Base-by-base conservation (phyloP, 2,888 invertebrate species). In the Luperina nickerlii region DNA sequence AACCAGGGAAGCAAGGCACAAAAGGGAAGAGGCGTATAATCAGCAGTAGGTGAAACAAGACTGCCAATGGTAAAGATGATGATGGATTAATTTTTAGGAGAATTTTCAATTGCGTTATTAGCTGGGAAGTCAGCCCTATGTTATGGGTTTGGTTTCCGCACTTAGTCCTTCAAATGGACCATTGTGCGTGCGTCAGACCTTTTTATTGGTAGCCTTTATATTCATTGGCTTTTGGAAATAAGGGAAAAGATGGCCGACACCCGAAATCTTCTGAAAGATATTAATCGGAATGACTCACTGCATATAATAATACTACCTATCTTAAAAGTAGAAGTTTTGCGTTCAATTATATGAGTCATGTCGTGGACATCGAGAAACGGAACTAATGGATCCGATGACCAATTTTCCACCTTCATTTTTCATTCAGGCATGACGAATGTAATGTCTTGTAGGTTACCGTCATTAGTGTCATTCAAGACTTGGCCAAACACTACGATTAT, bases 341-440 rank as follows among this genome's bases (percentile, higher is more conserved):
- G 3, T 71, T 45, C 27, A 38, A 27, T 68, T 11, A 27, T 18
- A 81, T 83, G 86, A 74, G 4, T 83, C 86, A 85, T 57, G 4
- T 54, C 65, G 9, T 60, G n/a, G 57, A 68, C 45, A n/a, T 74
- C 27, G 62, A 57, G 63, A 85, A 76, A 69, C 75, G 65, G 69
- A 85, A 81, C 86, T 57, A 76, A 85, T 73, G 20, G 18, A 66
- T 70, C 7, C 15, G 27, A 74, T 83, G 82, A 81, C 32, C 69
- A 70, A 74, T 76, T 48, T n/a, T 51, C 71, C 82, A 76, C 76
- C 42, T 82, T 76, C 27, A 83, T 76, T 81, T 83, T 73, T 81
- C 62, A 76, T 81, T 62, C 32, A 27, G 11, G 13, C 48, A 27
- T 81, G 76, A 83, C 66, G 57, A 85, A 76, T 81, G 32, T 65